phyloP scores from a whole-genome alignment of 2,113 vertebrate genomes.

The Caranx ignobilis region DNA sequence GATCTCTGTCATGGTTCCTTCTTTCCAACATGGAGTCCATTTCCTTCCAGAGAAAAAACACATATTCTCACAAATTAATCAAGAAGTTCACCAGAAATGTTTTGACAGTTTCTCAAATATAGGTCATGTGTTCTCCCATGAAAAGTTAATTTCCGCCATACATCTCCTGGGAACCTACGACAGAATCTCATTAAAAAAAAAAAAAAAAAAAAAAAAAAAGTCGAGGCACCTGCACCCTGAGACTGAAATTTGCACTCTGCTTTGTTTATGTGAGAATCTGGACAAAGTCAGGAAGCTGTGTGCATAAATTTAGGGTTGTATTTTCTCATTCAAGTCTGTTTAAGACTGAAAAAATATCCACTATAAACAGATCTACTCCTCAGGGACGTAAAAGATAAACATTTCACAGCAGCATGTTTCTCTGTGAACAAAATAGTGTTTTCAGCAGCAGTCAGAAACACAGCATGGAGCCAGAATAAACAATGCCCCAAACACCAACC shows the following conservation, averaged over 20 bases:
- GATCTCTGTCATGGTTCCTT: not conserved
- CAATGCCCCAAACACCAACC: conserved; percentile 26
- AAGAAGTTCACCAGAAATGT: not conserved
- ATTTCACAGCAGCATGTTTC: conserved; percentile 59
- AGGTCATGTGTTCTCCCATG: conserved; percentile 19
- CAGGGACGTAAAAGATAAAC: conserved; percentile 56
- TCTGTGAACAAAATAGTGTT: conserved; percentile 61
- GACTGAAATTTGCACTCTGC: not conserved
- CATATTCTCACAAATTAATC: not conserved
- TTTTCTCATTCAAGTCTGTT: conserved; percentile 54
- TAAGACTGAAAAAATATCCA: conserved; percentile 62
- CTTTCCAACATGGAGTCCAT: not conserved
- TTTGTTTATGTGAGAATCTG: not conserved
- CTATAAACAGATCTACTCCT: conserved; percentile 74
- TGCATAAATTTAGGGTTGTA: conserved; percentile 28
- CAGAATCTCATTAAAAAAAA: no score
- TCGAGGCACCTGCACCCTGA: conserved; percentile 15
- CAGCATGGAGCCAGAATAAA: conserved; percentile 60
- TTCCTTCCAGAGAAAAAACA: not conserved
- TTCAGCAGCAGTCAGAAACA: conserved; percentile 48
- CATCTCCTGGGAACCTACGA: conserved; percentile 28
- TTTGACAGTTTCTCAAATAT: not conserved
- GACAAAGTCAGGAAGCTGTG: conserved; percentile 39
- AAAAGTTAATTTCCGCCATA: conserved; percentile 2
- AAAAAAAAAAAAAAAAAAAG: not conserved